Base-by-base conservation (phyloP, 1,140 invertebrate species). In the Ceratina australensis region DNA sequence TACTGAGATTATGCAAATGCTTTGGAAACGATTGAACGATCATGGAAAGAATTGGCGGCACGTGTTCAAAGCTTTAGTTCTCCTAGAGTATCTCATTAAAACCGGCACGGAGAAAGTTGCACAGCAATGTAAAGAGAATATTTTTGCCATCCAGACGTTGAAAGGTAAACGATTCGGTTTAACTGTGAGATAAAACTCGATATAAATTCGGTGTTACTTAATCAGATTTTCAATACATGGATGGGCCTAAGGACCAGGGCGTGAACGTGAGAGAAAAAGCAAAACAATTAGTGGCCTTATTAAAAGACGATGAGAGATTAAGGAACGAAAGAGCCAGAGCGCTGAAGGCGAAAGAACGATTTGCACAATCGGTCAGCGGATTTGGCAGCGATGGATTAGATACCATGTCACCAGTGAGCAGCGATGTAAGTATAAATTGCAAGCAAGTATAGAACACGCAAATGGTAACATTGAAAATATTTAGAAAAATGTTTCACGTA, bases 1-100 rank as follows among this genome's bases (percentile, higher is more conserved):
- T 93, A 98, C 98, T 22, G 98, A 99, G 94, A 99, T 99, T 84
- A 99, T 99, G 99, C 98, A 99, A 93, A 99, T 99, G 98, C 95
- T 99, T 28, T 99, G 99, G 99, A 99, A 99, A 92, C 93, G 99
- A 83, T 92, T 99, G 16, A 99, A 99, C 91, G 98, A 99, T 93
- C 97, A 98, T 92, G 99, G 99, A 72, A 98, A 99, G 93, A 99
- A 99, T 93, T 99, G 99, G 99, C 94, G 99, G 81, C 99, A 99
- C 93, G 99, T 99, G 24, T 99, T 99, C 93, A 99, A 99, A 94
- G 98, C 98, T 24, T 93, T 99, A 60, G 96, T 99, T 49, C 92
- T 98, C 18, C 91, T 98, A 64, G 99, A 99, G 90, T 99, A 99
- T 93, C 95, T 99, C 60, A 99, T 99, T 78, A 99, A 99, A 94